Evolutionary conservation across 2,888 invertebrate genomes (phyloP).

Genomic region (Drosophila mayaguana): DNA sequence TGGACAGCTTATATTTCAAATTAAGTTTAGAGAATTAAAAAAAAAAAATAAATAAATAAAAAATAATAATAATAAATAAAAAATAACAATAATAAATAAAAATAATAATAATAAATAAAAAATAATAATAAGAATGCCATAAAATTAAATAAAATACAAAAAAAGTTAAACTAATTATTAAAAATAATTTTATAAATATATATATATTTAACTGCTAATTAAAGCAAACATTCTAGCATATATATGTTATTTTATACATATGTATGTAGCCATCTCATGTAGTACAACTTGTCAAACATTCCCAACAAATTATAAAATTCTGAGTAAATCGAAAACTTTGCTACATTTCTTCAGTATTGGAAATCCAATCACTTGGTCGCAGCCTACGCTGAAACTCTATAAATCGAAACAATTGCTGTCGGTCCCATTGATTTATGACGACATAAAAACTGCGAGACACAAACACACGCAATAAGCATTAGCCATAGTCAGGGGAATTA

Average conservation of each 20-base stretch:
- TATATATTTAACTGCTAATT: too few species aligned
- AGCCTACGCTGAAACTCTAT: constrained; percentile 39
- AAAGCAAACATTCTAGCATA: too few species aligned
- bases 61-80: too few species aligned
- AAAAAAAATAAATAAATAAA: too few species aligned
- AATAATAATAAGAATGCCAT: too few species aligned
- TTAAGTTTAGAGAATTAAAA: too few species aligned
- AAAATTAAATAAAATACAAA: too few species aligned
- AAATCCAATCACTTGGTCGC: constrained; percentile 30
- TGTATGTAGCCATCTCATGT: neutral
- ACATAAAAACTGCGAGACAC: constrained; percentile 64
- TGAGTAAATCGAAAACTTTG: neutral
- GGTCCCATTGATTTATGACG: constrained; percentile 64
- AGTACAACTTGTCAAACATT: constrained; percentile 1
- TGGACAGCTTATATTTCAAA: too few species aligned
- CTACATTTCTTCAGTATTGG: neutral
- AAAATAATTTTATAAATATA: too few species aligned
- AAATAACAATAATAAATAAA: too few species aligned
- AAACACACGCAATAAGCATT: constrained; percentile 21
- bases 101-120: too few species aligned
- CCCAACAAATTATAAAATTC: neutral
- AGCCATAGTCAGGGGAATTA: constrained; percentile 11
- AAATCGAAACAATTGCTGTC: constrained; percentile 56
- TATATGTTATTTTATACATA: neutral
- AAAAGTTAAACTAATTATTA: too few species aligned